Base-by-base conservation (phyloP, 2,113 vertebrate genomes). In the Cyanoramphus novaezelandiae region DNA sequence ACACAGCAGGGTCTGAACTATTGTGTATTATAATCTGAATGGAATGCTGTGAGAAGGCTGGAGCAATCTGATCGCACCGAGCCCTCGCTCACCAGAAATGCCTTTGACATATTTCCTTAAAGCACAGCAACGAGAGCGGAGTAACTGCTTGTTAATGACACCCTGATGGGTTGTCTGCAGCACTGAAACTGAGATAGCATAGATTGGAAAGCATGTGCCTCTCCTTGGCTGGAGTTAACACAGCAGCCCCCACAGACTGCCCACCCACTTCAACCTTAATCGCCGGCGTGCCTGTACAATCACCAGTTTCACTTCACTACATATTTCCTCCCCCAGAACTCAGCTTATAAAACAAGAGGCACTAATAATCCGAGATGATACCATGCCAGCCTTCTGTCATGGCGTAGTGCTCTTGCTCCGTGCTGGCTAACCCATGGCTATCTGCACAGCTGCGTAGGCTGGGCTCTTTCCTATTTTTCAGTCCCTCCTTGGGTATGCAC, bases 1-100 rank as follows among this genome's bases (percentile, higher is more conserved):
- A 97, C 97, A 96, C 97, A 97, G 96, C 96, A 96, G 97, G 96
- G 95, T 97, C 92, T 96, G 96, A 97, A 96, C 94, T 97, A 96
- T 95, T 96, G 96, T 97, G 97, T 95, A 97, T 96, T 95, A 96
- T 97, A 97, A 97, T 96, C 87, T 96, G 96, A 97, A 97, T 95
- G 97, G 97, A 97, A 97, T 97, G 97, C 95, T 96, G 90, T 88
- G 94, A 95, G 92, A 96, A 95, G 96, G 94, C 92, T 95, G 87
- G 39, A 96, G 97, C 96, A 97, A 96, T 94, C 93, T 94, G 97
- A 97, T 97, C 94, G 72, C 92, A 82, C 82, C 27, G 60, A 87
- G 92, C 91, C 84, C 92, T 96, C 10, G 20, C 92, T 96, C 95
- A 82, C 83, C 70, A 97, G 95, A 97, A 97, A 97, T 95, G 91